Evolutionary conservation across 1,140 invertebrate species (phyloP), one percentile per base, ranked within the genome.

Genomic region (Gonatopus flavifemur): DNA sequence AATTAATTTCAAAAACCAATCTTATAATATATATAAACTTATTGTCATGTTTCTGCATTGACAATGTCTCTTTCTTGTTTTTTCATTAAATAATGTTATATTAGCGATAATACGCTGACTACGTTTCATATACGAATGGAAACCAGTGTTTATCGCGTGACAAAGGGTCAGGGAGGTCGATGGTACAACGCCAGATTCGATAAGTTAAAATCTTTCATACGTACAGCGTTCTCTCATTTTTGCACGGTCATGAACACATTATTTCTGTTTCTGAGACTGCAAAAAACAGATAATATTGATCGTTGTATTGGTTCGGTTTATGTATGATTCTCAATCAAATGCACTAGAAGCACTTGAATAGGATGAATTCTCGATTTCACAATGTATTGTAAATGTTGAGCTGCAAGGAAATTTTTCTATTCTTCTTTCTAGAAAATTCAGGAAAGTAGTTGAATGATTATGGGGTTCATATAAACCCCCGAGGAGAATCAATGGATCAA

Each of bases 141-240:
- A 35, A 22, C 38, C 7, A 28, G 0, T 25, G 5, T 52, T 58
- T 57, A 62, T 58, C 57, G 35, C 15, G 41, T 42, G 30, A 54
- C 48, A 10, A 37, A 59, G 51, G 62, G 59, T 66, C 55, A 42
- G 1, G n/a, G 47, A 37, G 62, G 52, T 65, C 62, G 50, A 52
- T 55, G 55, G 44, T 64, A 48, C 51, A 49, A 53, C 51, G 22
- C 42, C 36, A 54, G 64, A 60, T 65, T 60, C 36, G 53, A 66
- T 64, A 66, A 66, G 31, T 53, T 52, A 45, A 59, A 21, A 32
- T n/a, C 16, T 7, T 31, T 42, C 36, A 31, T 39, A 22, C 32
- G 30, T 35, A 39, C 31, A 33, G 30, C 19, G 32, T 13, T 35
- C n/a, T 6, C 3, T 24, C 16, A 3, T 22, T 38, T n/a, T 24